These are phyloP conservation scores for Synanthedon andrenaeformis DNA, from an alignment of 2,888 invertebrate species.

Conservation along the genomic window DNA sequence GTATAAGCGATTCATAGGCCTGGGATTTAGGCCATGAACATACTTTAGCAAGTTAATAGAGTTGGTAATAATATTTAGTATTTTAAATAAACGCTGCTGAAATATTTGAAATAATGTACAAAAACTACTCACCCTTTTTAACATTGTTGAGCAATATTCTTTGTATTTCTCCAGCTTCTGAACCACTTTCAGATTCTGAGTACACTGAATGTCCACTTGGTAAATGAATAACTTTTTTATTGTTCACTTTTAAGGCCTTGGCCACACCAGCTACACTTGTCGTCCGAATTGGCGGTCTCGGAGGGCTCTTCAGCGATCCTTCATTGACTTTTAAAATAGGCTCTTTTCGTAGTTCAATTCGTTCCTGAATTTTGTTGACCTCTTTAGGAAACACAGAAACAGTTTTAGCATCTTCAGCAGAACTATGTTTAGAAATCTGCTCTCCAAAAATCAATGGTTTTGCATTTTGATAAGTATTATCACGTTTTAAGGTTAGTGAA, in stretches of 20 bases:
- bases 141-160: constrained; percentile 63
- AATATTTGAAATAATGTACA: neutral
- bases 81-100: no score
- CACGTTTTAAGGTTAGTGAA: constrained; percentile 21
- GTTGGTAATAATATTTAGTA: no score
- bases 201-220: constrained; percentile 26
- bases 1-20: no score
- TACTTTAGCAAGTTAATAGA: no score
- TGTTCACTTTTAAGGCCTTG: constrained; percentile 21
- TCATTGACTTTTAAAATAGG: constrained; percentile 14
- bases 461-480: constrained; percentile 16
- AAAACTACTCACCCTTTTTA: constrained; percentile 17
- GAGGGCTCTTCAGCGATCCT: constrained; percentile 23
- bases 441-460: constrained; percentile 49
- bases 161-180: constrained; percentile 79
- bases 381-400: constrained; percentile 15
- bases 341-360: constrained; percentile 12
- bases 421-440: constrained; percentile 14
- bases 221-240: constrained; percentile 20
- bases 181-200: constrained; percentile 78
- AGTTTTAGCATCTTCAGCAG: constrained; percentile 9
- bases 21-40: no score
- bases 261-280: constrained; percentile 35
- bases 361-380: constrained; percentile 12
- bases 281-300: constrained; percentile 46